These are phyloP conservation scores for Psophia crepitans DNA, from an alignment of 2,113 vertebrate species.

Conservation along the genomic window DNA sequence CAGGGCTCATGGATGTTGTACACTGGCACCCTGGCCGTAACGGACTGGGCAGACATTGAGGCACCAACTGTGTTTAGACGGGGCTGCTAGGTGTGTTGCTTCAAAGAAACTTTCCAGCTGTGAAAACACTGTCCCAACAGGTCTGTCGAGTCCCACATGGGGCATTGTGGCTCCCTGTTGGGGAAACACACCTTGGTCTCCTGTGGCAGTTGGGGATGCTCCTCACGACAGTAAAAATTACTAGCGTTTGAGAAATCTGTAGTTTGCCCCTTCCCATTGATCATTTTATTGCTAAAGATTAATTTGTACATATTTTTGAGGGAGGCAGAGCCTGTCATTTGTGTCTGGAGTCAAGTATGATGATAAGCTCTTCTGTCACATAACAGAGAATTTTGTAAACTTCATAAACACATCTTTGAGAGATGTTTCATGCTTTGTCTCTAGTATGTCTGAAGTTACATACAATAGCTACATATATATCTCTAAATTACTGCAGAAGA, in stretches of 20 bases:
- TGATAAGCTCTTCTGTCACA: background rate
- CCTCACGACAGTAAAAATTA: background rate
- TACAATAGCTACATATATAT: background rate
- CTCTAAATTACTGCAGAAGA: background rate
- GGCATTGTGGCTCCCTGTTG: background rate
- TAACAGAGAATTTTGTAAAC: background rate
- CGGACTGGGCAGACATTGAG: background rate
- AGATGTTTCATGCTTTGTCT: background rate
- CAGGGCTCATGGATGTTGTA: background rate
- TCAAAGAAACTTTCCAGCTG: background rate
- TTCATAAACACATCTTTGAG: background rate
- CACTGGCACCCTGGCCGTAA: background rate
- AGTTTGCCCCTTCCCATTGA: background rate
- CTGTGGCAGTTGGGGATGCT: background rate
- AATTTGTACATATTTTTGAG: background rate
- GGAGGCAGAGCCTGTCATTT: background rate
- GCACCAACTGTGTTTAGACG: background rate
- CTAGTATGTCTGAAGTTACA: background rate
- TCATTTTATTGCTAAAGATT: background rate
- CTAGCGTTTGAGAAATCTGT: background rate
- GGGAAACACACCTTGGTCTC: background rate
- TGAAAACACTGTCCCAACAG: background rate
- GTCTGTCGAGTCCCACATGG: accelerated
- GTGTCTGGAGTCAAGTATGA: background rate
- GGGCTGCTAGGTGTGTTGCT: background rate